Base-by-base conservation (phyloP, 2,888 invertebrate genomes). In the Drosophila tanythrix region DNA sequence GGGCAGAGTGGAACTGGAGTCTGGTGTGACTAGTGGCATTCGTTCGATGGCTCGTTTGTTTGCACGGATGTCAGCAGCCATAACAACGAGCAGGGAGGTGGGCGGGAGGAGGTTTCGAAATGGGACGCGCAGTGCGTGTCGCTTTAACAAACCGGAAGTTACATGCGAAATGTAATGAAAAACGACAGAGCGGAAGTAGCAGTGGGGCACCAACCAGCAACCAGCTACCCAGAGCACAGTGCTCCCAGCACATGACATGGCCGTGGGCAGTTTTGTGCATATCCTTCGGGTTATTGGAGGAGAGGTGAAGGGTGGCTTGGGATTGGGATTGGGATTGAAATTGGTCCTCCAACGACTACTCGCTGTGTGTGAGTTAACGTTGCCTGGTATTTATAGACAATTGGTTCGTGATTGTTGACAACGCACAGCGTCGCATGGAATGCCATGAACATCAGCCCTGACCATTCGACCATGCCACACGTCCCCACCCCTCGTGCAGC, bases 341-440 rank as follows among this genome's bases (percentile, higher is more conserved):
- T 29, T 33, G 43, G n/a, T 51, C 51, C 38, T 61, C 38, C 52
- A n/a, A 36, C 46, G 46, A 52, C 61, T 48, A 46, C 67, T 69
- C 65, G 65, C 58, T 75, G 67, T 66, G 82, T 80, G 69, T 83
- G 80, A 73, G 84, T 80, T 86, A 75, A 76, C 85, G 81, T 81
- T 80, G 57, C 69, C 81, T 88, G 88, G 85, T 89, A 88, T 88
- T 88, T 88, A 88, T 88, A 88, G 89, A 88, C 89, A 89, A 88
- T 88, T 88, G 89, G 88, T 89, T 88, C 88, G 88, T 85, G 89
- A 88, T 89, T 89, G 87, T 87, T 89, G 89, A 88, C 89, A 87
- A 83, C 78, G 83, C 70, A 70, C 76, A 65, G 76, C 72, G 74
- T 67, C 63, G 78, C 88, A 69, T 74, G 68, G 81, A 85, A 89